phyloP scores from a whole-genome alignment of 2,888 invertebrate genomes.

The Lochmaea capreae region DNA sequence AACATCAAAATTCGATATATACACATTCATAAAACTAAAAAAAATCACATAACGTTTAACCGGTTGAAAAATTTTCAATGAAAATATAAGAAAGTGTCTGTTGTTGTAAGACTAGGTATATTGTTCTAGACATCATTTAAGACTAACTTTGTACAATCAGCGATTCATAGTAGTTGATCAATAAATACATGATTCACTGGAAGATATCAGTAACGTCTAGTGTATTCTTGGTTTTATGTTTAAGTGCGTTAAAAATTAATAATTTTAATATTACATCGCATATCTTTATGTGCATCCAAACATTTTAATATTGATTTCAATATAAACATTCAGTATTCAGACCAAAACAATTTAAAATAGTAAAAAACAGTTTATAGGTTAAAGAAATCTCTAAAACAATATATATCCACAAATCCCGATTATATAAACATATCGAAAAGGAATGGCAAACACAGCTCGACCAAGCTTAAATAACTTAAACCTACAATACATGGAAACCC shows the following conservation, averaged over 20 bases:
- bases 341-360: not conserved
- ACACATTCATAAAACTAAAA: conserved; percentile 42
- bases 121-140: conserved; percentile 11
- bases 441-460: not conserved
- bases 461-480: not conserved
- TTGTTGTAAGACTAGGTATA: conserved; percentile 35
- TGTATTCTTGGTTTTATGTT: no score
- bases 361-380: not conserved
- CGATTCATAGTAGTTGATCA: not conserved
- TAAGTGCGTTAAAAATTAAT: no score
- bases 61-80: not conserved
- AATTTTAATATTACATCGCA: no score
- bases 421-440: not conserved
- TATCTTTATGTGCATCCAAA: not conserved
- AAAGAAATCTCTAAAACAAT: not conserved
- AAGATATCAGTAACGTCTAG: no score
- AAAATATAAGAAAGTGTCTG: conserved; percentile 32
- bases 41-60: conserved; percentile 36
- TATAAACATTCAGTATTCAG: not conserved
- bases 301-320: not conserved
- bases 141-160: not conserved
- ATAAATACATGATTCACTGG: not conserved
- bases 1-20: conserved; percentile 41
- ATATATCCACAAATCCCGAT: conserved; percentile 1
- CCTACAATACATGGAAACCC: not conserved